Conservation (phyloP, 2,113 vertebrate species). For the Psophia crepitans region DNA sequence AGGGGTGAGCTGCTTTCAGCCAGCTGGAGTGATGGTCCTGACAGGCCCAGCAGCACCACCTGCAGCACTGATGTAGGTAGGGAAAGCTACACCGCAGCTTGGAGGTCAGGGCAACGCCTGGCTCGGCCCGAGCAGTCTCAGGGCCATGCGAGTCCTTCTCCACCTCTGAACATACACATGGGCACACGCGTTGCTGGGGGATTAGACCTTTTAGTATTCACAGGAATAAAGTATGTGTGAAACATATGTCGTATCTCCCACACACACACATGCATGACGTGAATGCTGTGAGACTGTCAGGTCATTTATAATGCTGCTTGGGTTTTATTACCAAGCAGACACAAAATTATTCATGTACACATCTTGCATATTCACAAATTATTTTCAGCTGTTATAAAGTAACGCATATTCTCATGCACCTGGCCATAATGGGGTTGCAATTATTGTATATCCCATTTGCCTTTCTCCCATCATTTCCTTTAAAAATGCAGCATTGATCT, state of each 20-base stretch:
- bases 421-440: not conserved
- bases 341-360: not conserved
- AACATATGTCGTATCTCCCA: not conserved
- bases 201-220: not conserved
- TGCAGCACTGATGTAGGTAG: too few species aligned
- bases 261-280: not conserved
- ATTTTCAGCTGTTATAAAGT: constrained; percentile 3
- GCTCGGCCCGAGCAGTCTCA: not conserved
- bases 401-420: not conserved
- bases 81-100: not conserved
- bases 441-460: not conserved
- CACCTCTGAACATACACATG: not conserved
- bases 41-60: accelerated
- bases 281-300: not conserved
- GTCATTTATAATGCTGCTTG: not conserved
- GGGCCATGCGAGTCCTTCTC: not conserved
- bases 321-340: not conserved
- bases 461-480: not conserved
- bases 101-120: not conserved
- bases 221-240: not conserved
- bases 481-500: not conserved
- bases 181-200: not conserved
- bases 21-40: not conserved
- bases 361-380: not conserved
- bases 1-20: not conserved